A percentile compares a stretch with the other conserved stretches of the same genome.
Evolutionary conservation across 2,113 vertebrate genomes (phyloP).

Genomic region (Hucho hucho): DNA sequence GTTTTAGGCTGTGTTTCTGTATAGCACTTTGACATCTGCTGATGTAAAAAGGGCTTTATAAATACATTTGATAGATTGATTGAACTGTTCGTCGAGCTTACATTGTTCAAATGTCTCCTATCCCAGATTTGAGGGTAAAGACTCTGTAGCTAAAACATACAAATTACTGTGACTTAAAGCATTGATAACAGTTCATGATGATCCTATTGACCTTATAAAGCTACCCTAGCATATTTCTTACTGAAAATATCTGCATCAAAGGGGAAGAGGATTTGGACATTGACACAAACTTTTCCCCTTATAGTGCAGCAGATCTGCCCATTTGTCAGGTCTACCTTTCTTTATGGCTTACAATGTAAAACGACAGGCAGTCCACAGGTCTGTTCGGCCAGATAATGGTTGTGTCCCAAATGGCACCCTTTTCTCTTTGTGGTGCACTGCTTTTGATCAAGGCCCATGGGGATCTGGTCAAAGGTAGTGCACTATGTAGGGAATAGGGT

Average conservation of each 20-base stretch:
- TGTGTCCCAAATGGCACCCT: too few species aligned
- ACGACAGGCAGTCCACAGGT: neutral
- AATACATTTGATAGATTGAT: neutral
- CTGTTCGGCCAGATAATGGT: neutral
- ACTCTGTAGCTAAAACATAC: neutral
- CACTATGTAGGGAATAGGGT: too few species aligned
- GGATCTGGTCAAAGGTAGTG: too few species aligned
- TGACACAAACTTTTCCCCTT: neutral
- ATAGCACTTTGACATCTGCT: too few species aligned
- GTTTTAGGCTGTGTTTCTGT: too few species aligned
- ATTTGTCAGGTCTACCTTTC: neutral
- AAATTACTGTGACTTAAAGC: neutral
- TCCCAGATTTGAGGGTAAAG: neutral
- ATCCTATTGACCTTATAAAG: neutral
- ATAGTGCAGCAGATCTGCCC: neutral
- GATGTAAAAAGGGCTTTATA: too few species aligned
- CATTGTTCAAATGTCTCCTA: slow-evolving; percentile 2
- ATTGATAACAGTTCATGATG: neutral
- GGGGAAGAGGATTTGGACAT: neutral
- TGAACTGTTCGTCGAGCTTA: neutral
- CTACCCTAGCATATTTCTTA: neutral
- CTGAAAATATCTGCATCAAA: neutral
- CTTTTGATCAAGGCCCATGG: too few species aligned
- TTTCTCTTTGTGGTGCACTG: too few species aligned
- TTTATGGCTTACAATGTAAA: neutral